Base-by-base conservation (phyloP, 1,140 invertebrate genomes). In the Ceratina calcarata region DNA sequence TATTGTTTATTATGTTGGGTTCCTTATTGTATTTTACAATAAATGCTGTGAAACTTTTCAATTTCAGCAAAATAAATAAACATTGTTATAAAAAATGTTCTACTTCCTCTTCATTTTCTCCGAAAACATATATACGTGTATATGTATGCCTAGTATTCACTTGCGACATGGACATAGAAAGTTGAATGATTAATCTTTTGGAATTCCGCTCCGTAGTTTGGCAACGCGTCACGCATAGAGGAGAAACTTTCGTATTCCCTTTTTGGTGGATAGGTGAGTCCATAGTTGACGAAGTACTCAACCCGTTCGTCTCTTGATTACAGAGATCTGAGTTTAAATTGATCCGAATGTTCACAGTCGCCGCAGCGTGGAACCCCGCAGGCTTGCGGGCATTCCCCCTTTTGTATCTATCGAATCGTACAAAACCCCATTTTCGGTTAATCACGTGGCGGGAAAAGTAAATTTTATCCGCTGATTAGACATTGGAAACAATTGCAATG, bases 261-360 rank as follows among this genome's bases (percentile, higher is more conserved):
- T 79, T 85, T 79, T 16, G 80, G 58, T 27, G 49, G 15, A 51
- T 68, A 37, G 72, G 49, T 53, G 27, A 51, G 58, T 27, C 32
- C 18, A 51, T 68, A 53, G 72, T 61, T 53, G 27, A 51, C 71
- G 55, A 71, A 84, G 83, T 75, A 70, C 67, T 55, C 67, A n/a
- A 62, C 58, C 62, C 55, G 55, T 18, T 69, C 45, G 67, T 70
- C 81, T 79, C 83, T 85, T 88, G 88, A 89, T 89, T 87, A 87
- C 87, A 83, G 83, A 87, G 82, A 89, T 89, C 87, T 75, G 87
- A 88, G 88, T 86, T 89, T 85, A 89, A 89, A 89, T 89, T 87
- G 87, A 87, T 86, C 83, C 77, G 80, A 81, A 73, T 88, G 87
- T 89, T 89, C 88, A 80, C 86, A 79, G 79, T 82, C 67, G 58